Evolutionary conservation across 2,888 invertebrate genomes (phyloP).

Genomic region (Hypena proboscidalis): DNA sequence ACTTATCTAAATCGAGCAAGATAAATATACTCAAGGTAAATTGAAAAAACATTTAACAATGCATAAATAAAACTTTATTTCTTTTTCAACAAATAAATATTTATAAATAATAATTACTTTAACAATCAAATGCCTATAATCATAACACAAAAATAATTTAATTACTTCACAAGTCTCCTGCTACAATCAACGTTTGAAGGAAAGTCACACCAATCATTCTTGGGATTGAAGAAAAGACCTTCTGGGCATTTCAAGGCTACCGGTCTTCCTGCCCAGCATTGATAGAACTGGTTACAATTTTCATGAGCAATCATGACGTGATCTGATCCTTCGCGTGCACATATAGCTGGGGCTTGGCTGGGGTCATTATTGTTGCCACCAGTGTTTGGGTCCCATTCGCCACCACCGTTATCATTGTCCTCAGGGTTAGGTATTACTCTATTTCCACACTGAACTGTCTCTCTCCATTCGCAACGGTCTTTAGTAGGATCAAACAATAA

Average conservation of each 20-base stretch:
- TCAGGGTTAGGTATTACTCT: constrained; percentile 16
- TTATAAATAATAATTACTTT: no score
- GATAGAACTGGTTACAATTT: constrained; percentile 46
- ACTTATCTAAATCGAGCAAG: no score
- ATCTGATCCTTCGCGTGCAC: constrained; percentile 39
- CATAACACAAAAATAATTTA: no score
- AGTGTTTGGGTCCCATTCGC: neutral
- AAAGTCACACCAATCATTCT: constrained; percentile 41
- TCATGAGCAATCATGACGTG: constrained; percentile 37
- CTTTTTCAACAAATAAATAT: no score
- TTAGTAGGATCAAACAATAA: constrained; percentile 46
- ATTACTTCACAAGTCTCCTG: constrained; percentile 17
- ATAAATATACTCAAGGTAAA: no score
- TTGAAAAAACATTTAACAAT: no score
- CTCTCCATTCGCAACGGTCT: constrained; percentile 43
- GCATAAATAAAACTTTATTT: no score
- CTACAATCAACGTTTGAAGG: constrained; percentile 37
- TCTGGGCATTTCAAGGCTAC: constrained; percentile 31
- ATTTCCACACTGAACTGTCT: constrained; percentile 7
- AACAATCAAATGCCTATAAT: no score
- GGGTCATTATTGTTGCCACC: constrained; percentile 39
- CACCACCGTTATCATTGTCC: constrained; percentile 1
- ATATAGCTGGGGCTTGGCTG: constrained; percentile 43
- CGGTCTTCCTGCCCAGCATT: constrained; percentile 37
- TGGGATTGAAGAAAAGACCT: constrained; percentile 39